These are phyloP conservation scores for Tipula lateralis DNA, from an alignment of 2,888 invertebrate species.

Conservation along the genomic window DNA sequence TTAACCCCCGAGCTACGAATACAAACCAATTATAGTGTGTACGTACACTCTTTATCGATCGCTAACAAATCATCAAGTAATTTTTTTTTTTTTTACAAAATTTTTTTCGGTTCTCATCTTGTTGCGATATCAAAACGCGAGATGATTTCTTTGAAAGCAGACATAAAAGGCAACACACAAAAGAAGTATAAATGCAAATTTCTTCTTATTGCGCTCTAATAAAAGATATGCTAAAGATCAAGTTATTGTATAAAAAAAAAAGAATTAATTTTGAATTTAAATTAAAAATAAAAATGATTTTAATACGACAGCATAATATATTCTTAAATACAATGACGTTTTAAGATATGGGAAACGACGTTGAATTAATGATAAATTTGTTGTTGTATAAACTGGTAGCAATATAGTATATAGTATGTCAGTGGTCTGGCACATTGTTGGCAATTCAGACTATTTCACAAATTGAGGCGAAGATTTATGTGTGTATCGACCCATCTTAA, in stretches of 20 bases:
- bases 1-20: not conserved
- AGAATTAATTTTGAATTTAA: not conserved
- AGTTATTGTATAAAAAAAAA: not conserved
- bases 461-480: too few relatives aligned
- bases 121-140: not conserved
- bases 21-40: not conserved
- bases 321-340: not conserved
- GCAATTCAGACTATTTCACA: too few relatives aligned
- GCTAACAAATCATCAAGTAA: conserved; percentile 1
- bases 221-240: not conserved
- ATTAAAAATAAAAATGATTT: not conserved
- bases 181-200: not conserved
- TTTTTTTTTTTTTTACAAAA: not conserved
- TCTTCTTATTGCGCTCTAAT: not conserved
- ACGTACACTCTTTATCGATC: not conserved
- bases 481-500: too few relatives aligned
- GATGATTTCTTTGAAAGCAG: not conserved
- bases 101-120: not conserved
- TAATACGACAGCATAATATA: not conserved
- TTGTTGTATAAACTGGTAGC: not conserved
- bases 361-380: not conserved
- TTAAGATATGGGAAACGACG: too few relatives aligned
- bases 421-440: too few relatives aligned
- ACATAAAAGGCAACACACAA: not conserved
- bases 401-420: too few relatives aligned